Evolutionary conservation across 2,113 vertebrate species (phyloP), one percentile per base, ranked within the genome.

Genomic region (Monarcha castaneiventris): DNA sequence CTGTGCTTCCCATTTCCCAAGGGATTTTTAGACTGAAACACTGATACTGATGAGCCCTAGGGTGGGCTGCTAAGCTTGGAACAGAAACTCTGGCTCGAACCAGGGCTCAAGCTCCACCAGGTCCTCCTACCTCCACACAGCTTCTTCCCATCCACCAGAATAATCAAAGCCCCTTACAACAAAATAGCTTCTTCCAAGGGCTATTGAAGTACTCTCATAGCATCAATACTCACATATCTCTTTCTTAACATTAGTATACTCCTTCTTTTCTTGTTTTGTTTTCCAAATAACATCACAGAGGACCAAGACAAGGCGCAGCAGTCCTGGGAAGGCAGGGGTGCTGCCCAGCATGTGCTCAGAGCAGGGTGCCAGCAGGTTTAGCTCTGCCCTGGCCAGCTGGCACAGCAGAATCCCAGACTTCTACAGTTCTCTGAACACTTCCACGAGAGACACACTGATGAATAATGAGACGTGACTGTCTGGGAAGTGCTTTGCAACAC

Each of bases 371-470:
- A 33, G 66, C 8, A 85, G 48, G 29, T 66, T 71, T 44, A 69
- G 16, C 37, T 71, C 62, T 74, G 46, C 1, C 1, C 30, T 71
- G 51, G 25, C 41, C 71, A 89, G 33, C 41, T 2, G 5, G 17
- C 58, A 55, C 55, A 39, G 35, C 1, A 13, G 84, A 69, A 66
- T 89, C 15, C 30, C 52, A 66, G 82, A 56, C 7, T 56, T 87
- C 19, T 35, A 13, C 25, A 32, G 27, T 63, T 52, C 78, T 81
- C 46, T 8, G 4, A 69, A 74, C 1, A 0, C 9, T 23, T 63
- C 29, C 3, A 1, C 0, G 3, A 86, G 54, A 76, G 51, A 76
- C 0, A 1, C 3, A 1, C 1, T 81, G 58, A 37, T 77, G 23
- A 76, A 37, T 6, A 58, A 39, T 9, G 64, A 82, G 41, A 37